phyloP scores from a whole-genome alignment of 2,113 vertebrate genomes.

The Alligator sinensis region DNA sequence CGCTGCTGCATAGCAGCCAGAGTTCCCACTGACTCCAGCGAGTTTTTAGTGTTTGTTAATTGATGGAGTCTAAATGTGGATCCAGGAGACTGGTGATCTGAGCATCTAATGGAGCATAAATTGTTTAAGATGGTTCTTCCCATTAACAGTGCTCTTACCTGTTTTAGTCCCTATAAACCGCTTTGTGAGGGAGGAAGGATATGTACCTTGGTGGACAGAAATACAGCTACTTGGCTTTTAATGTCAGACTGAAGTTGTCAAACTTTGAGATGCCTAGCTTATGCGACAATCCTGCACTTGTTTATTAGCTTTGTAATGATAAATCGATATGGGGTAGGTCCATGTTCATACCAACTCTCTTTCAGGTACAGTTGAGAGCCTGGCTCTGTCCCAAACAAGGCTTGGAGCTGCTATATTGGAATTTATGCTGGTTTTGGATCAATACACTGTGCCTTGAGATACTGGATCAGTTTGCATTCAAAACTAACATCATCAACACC shows the following conservation, averaged over 20 bases:
- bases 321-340: not conserved
- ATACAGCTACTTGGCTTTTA: not conserved
- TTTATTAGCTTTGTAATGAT: not conserved
- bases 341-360: not conserved
- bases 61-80: fast-evolving
- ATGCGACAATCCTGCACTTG: not conserved
- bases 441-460: not conserved
- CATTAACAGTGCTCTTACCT: not conserved
- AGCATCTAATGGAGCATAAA: not conserved
- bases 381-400: not conserved
- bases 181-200: not conserved
- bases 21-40: not conserved
- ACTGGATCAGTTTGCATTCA: not conserved
- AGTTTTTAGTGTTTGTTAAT: not conserved
- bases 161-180: not conserved
- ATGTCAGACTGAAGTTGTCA: not conserved
- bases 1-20: not conserved
- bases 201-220: not conserved
- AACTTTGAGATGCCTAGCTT: not conserved
- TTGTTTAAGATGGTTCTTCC: not conserved
- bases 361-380: not conserved
- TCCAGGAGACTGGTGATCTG: not conserved
- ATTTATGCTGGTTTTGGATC: not conserved
- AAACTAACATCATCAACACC: not conserved
- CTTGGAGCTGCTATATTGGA: not conserved